Conservation (phyloP, 1,140 invertebrate species). For the Trachymyrmex septentrionalis region DNA sequence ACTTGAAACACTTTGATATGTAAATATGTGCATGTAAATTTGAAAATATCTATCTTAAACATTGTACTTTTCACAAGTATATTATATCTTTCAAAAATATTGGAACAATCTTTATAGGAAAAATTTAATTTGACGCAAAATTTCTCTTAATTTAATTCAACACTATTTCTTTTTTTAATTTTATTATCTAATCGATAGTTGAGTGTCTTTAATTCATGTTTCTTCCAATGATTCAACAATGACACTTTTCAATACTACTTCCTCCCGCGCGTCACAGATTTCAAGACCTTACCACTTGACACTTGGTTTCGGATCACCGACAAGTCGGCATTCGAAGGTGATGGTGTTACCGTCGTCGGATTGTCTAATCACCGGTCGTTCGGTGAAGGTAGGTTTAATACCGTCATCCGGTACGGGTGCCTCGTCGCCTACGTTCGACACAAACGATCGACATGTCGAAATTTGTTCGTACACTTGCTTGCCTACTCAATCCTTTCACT, state of each 20-base stretch:
- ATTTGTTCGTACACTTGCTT: conserved; percentile 58
- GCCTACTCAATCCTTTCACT: conserved; percentile 72
- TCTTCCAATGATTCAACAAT: conserved; percentile 14
- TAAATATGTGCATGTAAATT: no score
- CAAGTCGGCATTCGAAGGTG: conserved; percentile 97
- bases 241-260: conserved; percentile 48
- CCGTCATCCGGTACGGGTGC: conserved; percentile 95
- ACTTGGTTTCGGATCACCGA: conserved; percentile 96
- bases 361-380: conserved; percentile 98
- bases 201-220: not conserved
- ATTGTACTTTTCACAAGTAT: not conserved
- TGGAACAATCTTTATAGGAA: not conserved
- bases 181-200: not conserved
- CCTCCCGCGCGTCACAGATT: conserved; percentile 55
- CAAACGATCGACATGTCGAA: conserved; percentile 75
- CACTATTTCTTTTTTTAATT: not conserved
- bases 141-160: no score
- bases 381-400: conserved; percentile 98
- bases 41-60: not conserved
- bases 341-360: conserved; percentile 97
- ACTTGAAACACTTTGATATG: not conserved
- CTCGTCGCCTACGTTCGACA: conserved; percentile 93
- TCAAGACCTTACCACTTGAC: conserved; percentile 93
- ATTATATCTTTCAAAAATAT: not conserved
- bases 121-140: not conserved